Base-by-base conservation (phyloP, 2,113 vertebrate species). In the Mystacornis crossleyi region DNA sequence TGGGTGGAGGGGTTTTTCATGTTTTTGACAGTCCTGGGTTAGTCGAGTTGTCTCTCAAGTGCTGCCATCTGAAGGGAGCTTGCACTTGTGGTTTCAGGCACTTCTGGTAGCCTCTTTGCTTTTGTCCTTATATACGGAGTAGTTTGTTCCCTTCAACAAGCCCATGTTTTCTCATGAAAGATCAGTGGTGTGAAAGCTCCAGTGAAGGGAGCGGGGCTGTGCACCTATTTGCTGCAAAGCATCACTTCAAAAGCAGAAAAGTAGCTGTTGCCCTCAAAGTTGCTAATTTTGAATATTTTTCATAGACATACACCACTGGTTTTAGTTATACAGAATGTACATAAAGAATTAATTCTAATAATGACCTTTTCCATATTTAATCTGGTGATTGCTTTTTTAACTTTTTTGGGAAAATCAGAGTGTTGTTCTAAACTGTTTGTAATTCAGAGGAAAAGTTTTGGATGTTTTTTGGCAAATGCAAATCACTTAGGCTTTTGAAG, bases 391-490 rank as follows among this genome's bases (percentile, higher is more conserved):
- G 10, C 29, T 38, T 83, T 80, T 80, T 75, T 2, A 64, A 48
- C 24, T 48, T 74, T 18, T 61, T 60, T 57, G 64, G 85, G 69
- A 84, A 82, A 86, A 81, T 66, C 20, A 19, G 14, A 43, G 86
- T 25, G 36, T 53, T 21, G 3, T 33, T 78, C 34, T n/a, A n/a
- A 79, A 51, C 65, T 89, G 38, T 34, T 85, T 81, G 61, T 64
- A 66, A 31, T 54, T 33, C 14, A 70, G 53, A 89, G 53, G 34
- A 71, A 89, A 81, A 81, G 42, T n/a, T 79, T 82, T 64, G 19
- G 9, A 3, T 10, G 55, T 71, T 92, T 93, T 92, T 83, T 73
- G 8, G 58, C 62, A 79, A 78, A 94, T 80, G 82, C 45, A 93
- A 51, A 80, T 82, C 0, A 0, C 31, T 74, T n/a, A 51, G 11